phyloP scores from a whole-genome alignment of 2,113 vertebrate genomes.

The Parus major region DNA sequence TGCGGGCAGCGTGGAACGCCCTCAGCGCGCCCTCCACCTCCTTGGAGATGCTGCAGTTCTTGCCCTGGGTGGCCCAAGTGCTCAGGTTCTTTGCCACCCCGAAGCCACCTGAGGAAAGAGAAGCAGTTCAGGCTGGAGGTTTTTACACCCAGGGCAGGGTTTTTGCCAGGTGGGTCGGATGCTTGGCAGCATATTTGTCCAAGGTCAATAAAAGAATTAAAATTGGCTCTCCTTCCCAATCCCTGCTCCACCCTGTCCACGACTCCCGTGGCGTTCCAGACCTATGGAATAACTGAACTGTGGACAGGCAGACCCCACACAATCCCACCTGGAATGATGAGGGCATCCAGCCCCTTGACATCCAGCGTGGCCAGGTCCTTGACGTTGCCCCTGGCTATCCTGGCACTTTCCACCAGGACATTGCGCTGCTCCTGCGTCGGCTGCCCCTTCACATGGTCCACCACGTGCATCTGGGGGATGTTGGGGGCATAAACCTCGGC shows the following conservation, averaged over 20 bases:
- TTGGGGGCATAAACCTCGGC: conserved; percentile 84
- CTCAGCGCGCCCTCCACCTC: conserved; percentile 77
- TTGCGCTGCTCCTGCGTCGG: conserved; percentile 81
- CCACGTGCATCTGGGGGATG: conserved; percentile 87
- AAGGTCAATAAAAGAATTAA: neutral
- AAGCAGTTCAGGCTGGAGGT: neutral
- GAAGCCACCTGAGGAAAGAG: conserved; percentile 80
- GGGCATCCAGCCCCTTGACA: conserved; percentile 78
- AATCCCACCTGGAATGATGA: conserved; percentile 84
- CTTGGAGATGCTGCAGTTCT: conserved; percentile 74
- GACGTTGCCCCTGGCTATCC: conserved; percentile 85
- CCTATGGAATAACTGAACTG: neutral
- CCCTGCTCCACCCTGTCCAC: neutral
- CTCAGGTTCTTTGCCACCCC: conserved; percentile 88
- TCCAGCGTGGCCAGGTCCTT: conserved; percentile 80
- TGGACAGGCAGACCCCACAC: neutral
- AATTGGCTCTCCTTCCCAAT: neutral
- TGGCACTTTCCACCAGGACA: conserved; percentile 85
- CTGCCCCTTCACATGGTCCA: conserved; percentile 81
- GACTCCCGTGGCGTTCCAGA: neutral
- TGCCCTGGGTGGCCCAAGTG: conserved; percentile 85
- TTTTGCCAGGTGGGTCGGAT: neutral
- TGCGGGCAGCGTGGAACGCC: conserved; percentile 80
- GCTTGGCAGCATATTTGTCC: neutral
- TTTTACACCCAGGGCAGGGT: neutral